Evolutionary conservation across 2,113 vertebrate species (phyloP).

Genomic region (Delphinapterus leucas): DNA sequence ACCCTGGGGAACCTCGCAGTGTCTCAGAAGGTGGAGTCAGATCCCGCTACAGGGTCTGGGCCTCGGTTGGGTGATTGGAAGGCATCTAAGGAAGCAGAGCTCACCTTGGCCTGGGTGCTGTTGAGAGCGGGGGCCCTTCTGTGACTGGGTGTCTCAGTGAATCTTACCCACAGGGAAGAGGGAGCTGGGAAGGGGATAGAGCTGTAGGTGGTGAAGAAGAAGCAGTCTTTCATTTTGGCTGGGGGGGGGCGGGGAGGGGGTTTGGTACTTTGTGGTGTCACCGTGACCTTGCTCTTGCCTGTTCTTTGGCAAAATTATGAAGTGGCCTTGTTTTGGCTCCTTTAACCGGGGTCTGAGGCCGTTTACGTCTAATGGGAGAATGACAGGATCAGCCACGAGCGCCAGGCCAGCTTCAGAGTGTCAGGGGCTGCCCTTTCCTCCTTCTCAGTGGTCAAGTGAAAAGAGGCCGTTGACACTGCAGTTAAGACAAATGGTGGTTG

Average conservation of each 20-base stretch:
- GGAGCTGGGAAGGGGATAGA: not conserved
- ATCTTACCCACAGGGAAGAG: not conserved
- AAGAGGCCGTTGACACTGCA: not conserved
- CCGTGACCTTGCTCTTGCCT: not conserved
- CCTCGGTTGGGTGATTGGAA: not conserved
- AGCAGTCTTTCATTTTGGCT: not conserved
- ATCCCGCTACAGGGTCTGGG: not conserved
- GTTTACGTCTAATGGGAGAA: not conserved
- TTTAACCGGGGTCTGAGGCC: not conserved
- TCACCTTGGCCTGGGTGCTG: not conserved
- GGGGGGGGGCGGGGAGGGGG: not conserved
- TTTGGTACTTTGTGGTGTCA: not conserved
- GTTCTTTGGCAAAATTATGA: not conserved
- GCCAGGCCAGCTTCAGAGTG: not conserved
- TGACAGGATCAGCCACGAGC: not conserved
- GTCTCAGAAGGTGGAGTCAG: not conserved
- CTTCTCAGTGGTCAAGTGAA: not conserved
- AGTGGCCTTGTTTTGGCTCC: not conserved
- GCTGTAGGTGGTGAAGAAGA: not conserved
- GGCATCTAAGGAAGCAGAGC: not conserved
- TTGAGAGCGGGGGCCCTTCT: not conserved
- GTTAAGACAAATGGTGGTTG: not conserved
- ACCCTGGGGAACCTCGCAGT: not conserved
- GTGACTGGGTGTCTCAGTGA: not conserved
- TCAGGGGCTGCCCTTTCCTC: not conserved